Evolutionary conservation across 2,888 invertebrate genomes (phyloP), one percentile per base, ranked within the genome.

Genomic region (Scaptomyza tumidula): DNA sequence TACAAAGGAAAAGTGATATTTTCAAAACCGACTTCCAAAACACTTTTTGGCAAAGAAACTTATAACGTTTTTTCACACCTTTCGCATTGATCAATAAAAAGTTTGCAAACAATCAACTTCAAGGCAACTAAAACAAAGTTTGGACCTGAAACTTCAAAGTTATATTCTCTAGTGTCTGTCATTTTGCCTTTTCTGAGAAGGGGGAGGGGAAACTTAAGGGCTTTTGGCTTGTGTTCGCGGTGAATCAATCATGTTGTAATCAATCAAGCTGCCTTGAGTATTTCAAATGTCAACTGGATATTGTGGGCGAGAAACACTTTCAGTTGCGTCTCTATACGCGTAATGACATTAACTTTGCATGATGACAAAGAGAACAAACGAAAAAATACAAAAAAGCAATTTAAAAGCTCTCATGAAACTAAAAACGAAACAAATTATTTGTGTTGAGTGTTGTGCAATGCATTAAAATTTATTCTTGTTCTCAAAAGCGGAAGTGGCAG

Each of bases 171-270:
- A 35, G 35, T 33, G 29, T 9, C 33, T 33, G 33, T 10, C 33
- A 10, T 33, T 33, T 33, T 35, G 5, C 35, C 2, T 4, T 33
- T 10, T 33, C 10, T 10, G 33, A 33, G 33, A 33, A n/a, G n/a
- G n/a, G n/a, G 9, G 1, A 1, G 13, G 0, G 13, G 35, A 35
- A 33, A 35, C 13, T 35, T n/a, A 37, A 37, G 37, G 37, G 37
- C 37, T 37, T 35, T 4, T 4, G 29, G 33, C 33, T 33, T 33
- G 48, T 43, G 39, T 37, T 37, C 16, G 35, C 41, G 41, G 55
- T 63, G 68, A 77, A 88, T 83, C 86, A 83, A 86, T 88, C 78
- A 69, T 53, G 53, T 57, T 75, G 81, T 65, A 84, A 84, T 84
- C 84, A 84, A 86, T 88, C 87, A 84, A 84, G 62, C 64, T 72